phyloP scores from a whole-genome alignment of 2,797 vertebrate genomes.

The Erethizon dorsatum region DNA sequence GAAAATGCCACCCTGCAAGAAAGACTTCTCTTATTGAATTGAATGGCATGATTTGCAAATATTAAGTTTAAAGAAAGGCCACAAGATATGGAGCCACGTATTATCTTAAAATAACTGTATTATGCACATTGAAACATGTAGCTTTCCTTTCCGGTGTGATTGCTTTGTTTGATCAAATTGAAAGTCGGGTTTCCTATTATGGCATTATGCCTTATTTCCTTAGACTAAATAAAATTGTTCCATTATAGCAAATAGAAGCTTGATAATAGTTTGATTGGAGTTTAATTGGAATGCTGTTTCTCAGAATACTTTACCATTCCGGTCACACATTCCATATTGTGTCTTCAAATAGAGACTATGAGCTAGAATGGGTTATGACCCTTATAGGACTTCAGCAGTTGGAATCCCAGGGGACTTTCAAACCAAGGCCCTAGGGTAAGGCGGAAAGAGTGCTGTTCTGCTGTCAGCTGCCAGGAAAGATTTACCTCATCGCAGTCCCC shows the following conservation, averaged over 20 bases:
- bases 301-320: slow-evolving; percentile 78
- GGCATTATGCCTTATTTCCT: slow-evolving; percentile 79
- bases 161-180: slow-evolving; percentile 82
- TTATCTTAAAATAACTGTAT: slow-evolving; percentile 81
- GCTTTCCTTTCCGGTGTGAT: slow-evolving; percentile 70
- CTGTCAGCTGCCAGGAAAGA: not conserved
- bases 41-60: slow-evolving; percentile 69
- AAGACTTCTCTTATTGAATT: slow-evolving; percentile 62
- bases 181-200: slow-evolving; percentile 79
- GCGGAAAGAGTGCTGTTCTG: slow-evolving; percentile 37
- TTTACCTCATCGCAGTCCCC: not conserved
- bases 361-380: not conserved
- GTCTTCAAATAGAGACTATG: slow-evolving; percentile 38
- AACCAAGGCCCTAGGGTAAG: not conserved
- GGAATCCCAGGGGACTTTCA: slow-evolving; percentile 48
- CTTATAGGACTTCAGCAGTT: slow-evolving; percentile 2
- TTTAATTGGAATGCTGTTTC: slow-evolving; percentile 80
- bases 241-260: slow-evolving; percentile 81
- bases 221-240: slow-evolving; percentile 83
- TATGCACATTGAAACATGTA: slow-evolving; percentile 75
- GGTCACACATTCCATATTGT: slow-evolving; percentile 50
- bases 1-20: slow-evolving; percentile 61
- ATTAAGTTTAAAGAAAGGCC: slow-evolving; percentile 77
- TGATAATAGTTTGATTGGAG: slow-evolving; percentile 80
- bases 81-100: slow-evolving; percentile 25